Base-by-base conservation (phyloP, 30 jellyfish, hydroid and myxozoan species). In the Catostylus mosaicus region DNA sequence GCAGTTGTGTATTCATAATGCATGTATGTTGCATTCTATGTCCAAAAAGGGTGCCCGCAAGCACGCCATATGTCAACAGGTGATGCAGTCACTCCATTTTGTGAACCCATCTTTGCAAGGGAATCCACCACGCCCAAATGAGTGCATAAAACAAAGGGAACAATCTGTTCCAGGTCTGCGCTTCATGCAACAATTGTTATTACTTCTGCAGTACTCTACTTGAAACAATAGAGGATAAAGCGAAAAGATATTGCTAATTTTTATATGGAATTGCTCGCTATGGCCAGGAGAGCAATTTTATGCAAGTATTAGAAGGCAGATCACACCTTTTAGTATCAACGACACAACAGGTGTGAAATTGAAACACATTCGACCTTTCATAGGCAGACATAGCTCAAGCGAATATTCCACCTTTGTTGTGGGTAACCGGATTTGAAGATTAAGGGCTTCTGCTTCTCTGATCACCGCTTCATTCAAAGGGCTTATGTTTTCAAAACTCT, bases 341-440 rank as follows among this genome's bases (percentile, higher is more conserved):
- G 71, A 59, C 8, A 0, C 12, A 59, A 59, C 71, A 77, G 88
- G 78, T 77, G 88, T 77, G 88, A 54, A 27, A n/a, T 27, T 20
- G 11, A 59, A 7, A n/a, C n/a, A 27, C 71, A 22, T 27, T 3
- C 38, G 4, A 2, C 10, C 26, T 26, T 6, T 2, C 38, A 6
- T 4, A 59, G 24, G 71, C 71, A 26, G 71, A 23, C 71, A 59
- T 59, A 23, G 33, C 38, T 59, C 71, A 59, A 0, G 24, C 38
- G 19, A 59, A 27, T 59, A 59, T 24, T 59, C 38, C 38, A 68
- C 38, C 80, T 68, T 82, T 82, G 80, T 71, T 62, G 66, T 32
- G 75, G 40, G 56, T 64, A 82, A 70, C 72, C 92, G 92, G 92
- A 69, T 82, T 82, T 57, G 30, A 36, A 79, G 86, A 82, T 82